Evolutionary conservation across 2,113 vertebrate genomes (phyloP).

Genomic region (Hassar affinis): DNA sequence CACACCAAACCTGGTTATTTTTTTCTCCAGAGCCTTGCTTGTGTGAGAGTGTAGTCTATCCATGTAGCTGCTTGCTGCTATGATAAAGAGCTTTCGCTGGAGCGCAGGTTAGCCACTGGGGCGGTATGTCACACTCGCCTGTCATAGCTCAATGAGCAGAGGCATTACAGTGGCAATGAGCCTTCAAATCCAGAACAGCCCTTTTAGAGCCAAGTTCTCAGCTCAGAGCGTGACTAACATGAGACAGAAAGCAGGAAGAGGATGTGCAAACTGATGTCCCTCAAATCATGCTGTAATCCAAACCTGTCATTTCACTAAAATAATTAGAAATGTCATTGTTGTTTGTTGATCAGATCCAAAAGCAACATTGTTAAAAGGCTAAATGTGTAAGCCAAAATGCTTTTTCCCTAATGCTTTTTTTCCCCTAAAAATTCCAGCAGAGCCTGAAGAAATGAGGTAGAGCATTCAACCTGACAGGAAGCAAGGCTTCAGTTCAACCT

Average conservation of each 20-base stretch:
- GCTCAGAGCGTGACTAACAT: conserved; percentile 50
- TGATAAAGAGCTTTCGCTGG: conserved; percentile 45
- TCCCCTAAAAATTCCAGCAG: conserved; percentile 56
- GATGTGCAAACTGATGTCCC: neutral
- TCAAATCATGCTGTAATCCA: neutral
- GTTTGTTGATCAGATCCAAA: neutral
- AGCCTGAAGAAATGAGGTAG: conserved; percentile 42
- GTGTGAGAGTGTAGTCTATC: neutral
- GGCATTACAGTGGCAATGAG: conserved; percentile 58
- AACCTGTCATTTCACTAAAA: neutral
- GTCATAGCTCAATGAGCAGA: conserved; percentile 59
- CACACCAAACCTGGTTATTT: neutral
- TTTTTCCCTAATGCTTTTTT: conserved; percentile 57
- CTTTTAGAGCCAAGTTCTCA: conserved; percentile 45
- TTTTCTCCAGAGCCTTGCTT: neutral
- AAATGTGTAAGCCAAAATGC: conserved; percentile 44
- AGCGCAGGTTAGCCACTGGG: conserved; percentile 49
- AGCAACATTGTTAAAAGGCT: neutral
- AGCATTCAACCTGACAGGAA: conserved; percentile 28
- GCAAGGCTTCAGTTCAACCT: conserved; percentile 36
- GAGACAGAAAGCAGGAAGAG: conserved; percentile 11
- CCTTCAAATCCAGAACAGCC: conserved; percentile 51
- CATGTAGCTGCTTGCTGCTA: conserved; percentile 18
- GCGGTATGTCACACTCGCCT: conserved; percentile 47
- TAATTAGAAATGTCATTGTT: neutral